Evolutionary conservation across 2,113 vertebrate genomes (phyloP), one percentile per base, ranked within the genome.

Genomic region (Delphinus delphis): DNA sequence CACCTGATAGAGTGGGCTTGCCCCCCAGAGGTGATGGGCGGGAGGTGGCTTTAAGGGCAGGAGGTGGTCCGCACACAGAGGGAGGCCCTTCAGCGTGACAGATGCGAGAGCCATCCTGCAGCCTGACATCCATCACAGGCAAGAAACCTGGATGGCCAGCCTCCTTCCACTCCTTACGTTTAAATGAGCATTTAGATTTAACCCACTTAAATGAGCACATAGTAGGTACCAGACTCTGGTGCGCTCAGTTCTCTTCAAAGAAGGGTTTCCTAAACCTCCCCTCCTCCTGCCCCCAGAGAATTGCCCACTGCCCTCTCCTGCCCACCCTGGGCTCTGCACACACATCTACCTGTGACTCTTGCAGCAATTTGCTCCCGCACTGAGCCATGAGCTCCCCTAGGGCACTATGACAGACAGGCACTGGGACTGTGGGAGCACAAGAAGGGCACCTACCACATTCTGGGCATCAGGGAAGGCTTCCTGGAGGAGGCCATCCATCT

Each of bases 41-140:
- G 53, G 25, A 18, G 33, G 65, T 9, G 0, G 28, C 26, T 1
- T 44, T 3, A 33, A 36, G 23, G 41, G 58, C 58, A 28, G 50
- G 23, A n/a, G 53, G 17, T 1, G 14, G 38, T 9, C 6, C 0
- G 21, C 36, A 18, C 28, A 17, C 6, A 6, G 77, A n/a, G 9
- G 67, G 60, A 23, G 33, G 8, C 62, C 53, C 79, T 38, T 60
- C n/a, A 9, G 25, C 2, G 0, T 11, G 55, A 60, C 8, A 1
- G 55, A 18, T 9, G 44, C 9, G 2, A 10, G 80, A 47, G 81
- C 41, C 11, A 4, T 13, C 33, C 13, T 26, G 26, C 85, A 31
- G 85, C n/a, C 25, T 4, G 28, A 33, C 18, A 23, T 11, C 67
- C 50, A 1, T 13, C 23, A 41, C n/a, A 41, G 50, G 8, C 18